These are phyloP conservation scores for Acrocephalus arundinaceus DNA, from an alignment of 2,113 vertebrate genomes.

Conservation along the genomic window DNA sequence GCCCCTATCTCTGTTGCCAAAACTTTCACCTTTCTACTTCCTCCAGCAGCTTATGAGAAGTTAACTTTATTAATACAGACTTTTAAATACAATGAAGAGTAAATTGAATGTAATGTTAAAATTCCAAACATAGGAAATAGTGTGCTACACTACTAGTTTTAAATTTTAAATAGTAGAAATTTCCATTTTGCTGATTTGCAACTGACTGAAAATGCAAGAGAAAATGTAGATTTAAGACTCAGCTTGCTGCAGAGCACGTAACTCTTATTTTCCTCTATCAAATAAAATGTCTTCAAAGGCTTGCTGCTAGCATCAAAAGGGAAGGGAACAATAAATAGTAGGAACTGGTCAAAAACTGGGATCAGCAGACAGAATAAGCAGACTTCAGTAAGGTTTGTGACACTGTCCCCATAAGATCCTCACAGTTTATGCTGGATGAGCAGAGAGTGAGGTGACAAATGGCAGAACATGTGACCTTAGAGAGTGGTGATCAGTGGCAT, in stretches of 20 bases:
- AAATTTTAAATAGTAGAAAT: neutral
- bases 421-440: neutral
- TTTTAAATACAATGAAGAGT: neutral
- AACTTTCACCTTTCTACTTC: neutral
- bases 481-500: neutral
- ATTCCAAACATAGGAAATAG: neutral
- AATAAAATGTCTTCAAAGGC: neutral
- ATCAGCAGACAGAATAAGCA: neutral
- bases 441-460: neutral
- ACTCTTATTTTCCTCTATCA: neutral
- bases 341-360: neutral
- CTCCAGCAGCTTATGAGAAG: neutral
- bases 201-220: neutral
- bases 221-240: neutral
- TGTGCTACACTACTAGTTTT: neutral
- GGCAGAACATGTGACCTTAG: neutral
- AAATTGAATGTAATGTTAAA: neutral
- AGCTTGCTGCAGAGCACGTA: neutral
- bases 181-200: neutral
- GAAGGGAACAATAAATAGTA: neutral
- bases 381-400: neutral
- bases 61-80: neutral
- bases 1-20: neutral
- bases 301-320: neutral
- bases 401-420: neutral